Evolutionary conservation across 2,888 invertebrate genomes (phyloP).

Genomic region (Hemistola chrysoprasaria): DNA sequence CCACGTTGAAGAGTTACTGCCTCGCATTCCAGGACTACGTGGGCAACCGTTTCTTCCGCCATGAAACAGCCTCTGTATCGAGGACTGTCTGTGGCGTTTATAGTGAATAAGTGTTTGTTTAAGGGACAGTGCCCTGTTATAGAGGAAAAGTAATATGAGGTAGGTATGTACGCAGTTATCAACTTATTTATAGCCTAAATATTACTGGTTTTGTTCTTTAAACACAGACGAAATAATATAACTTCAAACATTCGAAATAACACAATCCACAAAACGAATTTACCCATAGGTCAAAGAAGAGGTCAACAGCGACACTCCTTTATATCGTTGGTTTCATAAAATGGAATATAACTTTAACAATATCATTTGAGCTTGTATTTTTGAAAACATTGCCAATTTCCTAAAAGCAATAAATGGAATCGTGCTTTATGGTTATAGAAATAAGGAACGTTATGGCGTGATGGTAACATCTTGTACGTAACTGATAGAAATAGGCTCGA

Average conservation of each 20-base stretch:
- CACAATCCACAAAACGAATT: slow-evolving; percentile 35
- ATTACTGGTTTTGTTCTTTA: background rate
- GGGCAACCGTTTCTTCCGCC: no score
- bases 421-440: slow-evolving; percentile 3
- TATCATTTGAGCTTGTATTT: slow-evolving; percentile 33
- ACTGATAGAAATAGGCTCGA: slow-evolving; percentile 29
- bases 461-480: slow-evolving; percentile 14
- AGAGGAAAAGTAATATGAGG: no score
- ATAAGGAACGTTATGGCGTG: slow-evolving; percentile 12
- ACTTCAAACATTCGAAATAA: slow-evolving; percentile 15
- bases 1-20: no score
- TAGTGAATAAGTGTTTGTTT: no score
- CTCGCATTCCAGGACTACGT: no score
- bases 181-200: background rate
- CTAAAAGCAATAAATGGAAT: slow-evolving; percentile 7
- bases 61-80: no score
- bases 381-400: slow-evolving; percentile 31
- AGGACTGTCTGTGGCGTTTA: no score
- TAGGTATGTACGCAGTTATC: no score
- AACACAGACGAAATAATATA: slow-evolving; percentile 3
- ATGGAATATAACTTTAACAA: slow-evolving; percentile 36
- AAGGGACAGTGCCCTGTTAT: no score
- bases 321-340: slow-evolving; percentile 32
- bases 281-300: slow-evolving; percentile 29
- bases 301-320: slow-evolving; percentile 32